Base-by-base conservation (phyloP, 1,140 invertebrate genomes). In the Melipona quadrifasciata region DNA sequence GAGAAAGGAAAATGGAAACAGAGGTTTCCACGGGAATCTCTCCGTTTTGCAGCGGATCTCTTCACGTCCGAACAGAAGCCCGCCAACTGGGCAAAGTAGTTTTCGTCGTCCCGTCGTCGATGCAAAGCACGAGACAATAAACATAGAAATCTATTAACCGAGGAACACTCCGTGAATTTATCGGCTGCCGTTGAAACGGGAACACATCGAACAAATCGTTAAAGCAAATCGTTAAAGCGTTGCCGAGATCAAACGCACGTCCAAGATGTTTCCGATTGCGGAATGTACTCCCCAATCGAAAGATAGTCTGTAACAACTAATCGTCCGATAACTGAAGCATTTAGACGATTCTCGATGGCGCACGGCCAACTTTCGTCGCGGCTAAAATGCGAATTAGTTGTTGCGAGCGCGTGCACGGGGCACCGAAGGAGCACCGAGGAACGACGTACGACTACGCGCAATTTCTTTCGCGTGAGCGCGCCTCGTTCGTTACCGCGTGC, bases 101-200 rank as follows among this genome's bases (percentile, higher is more conserved):
- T 47, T 27, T n/a, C n/a, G 80, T 61, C 55, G 76, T 83, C 80
- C 73, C 74, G 47, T n/a, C 6, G 57, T n/a, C 6, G 57, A 79
- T 39, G 51, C 76, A 57, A 83, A 75, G 75, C 51, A 47, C 72
- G 74, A 81, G 65, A 65, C 79, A 65, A 75, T 70, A 78, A 83
- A 78, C 81, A 70, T 83, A 83, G 64, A 51, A 77, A 83, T 83
- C 74, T 83, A 77, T 83, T 83, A 83, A 27, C 80, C 80, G 21
- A n/a, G 11, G 73, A 64, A 57, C 47, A 31, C 31, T 76, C 51
- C 24, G 27, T 39, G 57, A 27, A 77, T 83, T 78, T 83, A 70
- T n/a, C n/a, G n/a, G n/a, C n/a, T n/a, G n/a, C n/a, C n/a, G n/a
- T n/a, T n/a, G n/a, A n/a, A n/a, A 47, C 39, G 39, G 39, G 39